A percentile compares a stretch with the other conserved stretches of the same genome.
Conservation (phyloP, 1,140 invertebrate genomes). For the Battus philenor region DNA sequence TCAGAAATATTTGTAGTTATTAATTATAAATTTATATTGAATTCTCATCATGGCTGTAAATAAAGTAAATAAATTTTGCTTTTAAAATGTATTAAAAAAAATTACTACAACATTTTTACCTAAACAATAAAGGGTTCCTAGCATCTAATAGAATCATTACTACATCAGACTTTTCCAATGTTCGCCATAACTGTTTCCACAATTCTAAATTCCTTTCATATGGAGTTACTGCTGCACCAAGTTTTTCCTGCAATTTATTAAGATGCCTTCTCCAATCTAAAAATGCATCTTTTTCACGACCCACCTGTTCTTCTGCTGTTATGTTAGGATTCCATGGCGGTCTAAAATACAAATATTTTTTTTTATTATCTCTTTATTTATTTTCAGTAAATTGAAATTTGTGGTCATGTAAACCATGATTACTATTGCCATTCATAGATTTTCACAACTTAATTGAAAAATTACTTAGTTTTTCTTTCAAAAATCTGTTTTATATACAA, state of each 20-base stretch:
- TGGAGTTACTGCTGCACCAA: conserved; percentile 92
- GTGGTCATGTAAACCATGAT: no score
- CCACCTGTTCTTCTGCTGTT: conserved; percentile 85
- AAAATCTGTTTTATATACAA: no score
- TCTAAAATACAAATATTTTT: conserved; percentile 60
- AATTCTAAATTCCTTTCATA: conserved; percentile 99
- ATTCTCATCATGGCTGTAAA: no score
- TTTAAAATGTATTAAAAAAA: no score
- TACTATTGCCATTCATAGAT: no score
- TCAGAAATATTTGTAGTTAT: no score
- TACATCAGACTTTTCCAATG: conserved; percentile 97
- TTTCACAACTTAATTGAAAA: no score
- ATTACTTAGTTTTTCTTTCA: no score
- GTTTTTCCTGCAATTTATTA: conserved; percentile 82
- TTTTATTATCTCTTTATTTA: no score
- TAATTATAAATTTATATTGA: no score
- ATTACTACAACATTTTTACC: conserved; percentile 46
- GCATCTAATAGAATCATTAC: conserved; percentile 98
- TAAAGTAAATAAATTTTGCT: no score
- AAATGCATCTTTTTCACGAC: conserved; percentile 88
- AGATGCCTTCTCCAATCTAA: conserved; percentile 92
- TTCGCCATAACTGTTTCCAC: conserved; percentile 99
- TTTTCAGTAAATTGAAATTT: no score
- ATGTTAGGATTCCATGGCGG: conserved; percentile 88
- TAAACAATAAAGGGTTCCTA: conserved; percentile 96